Base-by-base conservation (phyloP, 53 echinoderm and acorn worm species). In the Paracentrotus lividus region DNA sequence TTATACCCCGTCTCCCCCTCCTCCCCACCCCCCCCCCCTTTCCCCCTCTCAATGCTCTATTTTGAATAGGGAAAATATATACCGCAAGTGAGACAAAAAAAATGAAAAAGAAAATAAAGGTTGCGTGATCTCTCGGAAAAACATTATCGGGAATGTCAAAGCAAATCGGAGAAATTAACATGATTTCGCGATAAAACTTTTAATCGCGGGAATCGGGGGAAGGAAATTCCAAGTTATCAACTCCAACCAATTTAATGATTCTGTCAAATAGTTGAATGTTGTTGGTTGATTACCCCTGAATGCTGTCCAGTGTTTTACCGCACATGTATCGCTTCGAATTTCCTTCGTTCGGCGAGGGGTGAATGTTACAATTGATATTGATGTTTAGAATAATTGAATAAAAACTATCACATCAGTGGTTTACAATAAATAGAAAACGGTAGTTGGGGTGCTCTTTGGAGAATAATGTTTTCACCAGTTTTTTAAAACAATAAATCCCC, bases 151-250 rank as follows among this genome's bases (percentile, higher is more conserved):
- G 4, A 69, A 69, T 69, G 69, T 38, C 69, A 36, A 38, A 13
- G 8, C 38, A 69, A 69, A 34, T 69, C 69, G 34, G 16, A 18
- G 16, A 38, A 61, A 69, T 69, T 34, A 69, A 69, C 69, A 18
- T 69, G 36, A 69, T 38, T 69, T 69, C 69, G 16, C 38, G 34
- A 34, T 69, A 69, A 38, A 69, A 38, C 16, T 16, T 15, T 34
- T 34, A 69, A 69, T 69, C 36, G 38, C 20, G 38, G 69, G 69
- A 69, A 69, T 38, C 29, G 9, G 69, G 69, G 69, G 27, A 69
- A 3, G 69, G 69, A 69, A 36, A 69, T 69, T 69, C 69, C 69
- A 69, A 69, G 36, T 36, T 69, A 69, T 69, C 69, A 69, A 61
- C 69, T 69, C 69, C 5, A 31, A 69, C 34, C 38, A 36, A 69